Conservation (phyloP, 1,140 invertebrate genomes). For the Diabrotica virgifera region DNA sequence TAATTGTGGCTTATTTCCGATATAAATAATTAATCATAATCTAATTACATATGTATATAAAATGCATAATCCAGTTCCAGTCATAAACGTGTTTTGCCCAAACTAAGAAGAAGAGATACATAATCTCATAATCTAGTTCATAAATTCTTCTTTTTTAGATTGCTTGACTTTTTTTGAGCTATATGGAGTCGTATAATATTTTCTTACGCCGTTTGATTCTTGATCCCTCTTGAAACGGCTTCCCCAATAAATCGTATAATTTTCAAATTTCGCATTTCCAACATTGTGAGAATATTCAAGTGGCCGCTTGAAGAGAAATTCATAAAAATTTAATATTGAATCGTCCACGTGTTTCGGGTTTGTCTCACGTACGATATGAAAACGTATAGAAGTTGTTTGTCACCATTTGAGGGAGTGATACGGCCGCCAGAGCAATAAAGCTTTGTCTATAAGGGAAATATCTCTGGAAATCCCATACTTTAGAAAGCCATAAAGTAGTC, state of each 20-base stretch:
- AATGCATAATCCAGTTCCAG: too few species aligned
- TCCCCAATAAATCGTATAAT: background rate
- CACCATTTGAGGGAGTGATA: slow-evolving; percentile 42
- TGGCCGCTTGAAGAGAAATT: background rate
- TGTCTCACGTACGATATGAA: slow-evolving; percentile 31
- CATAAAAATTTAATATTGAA: slow-evolving; percentile 6
- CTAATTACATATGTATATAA: too few species aligned
- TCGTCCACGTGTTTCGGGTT: slow-evolving; percentile 4
- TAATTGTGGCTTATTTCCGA: too few species aligned
- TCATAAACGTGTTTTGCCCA: too few species aligned
- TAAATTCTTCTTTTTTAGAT: too few species aligned
- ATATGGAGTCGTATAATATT: too few species aligned
- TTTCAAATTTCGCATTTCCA: background rate
- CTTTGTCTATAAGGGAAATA: slow-evolving; percentile 44
- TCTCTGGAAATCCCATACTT: slow-evolving; percentile 45
- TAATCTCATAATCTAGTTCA: too few species aligned
- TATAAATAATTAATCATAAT: too few species aligned
- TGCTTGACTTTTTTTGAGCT: too few species aligned
- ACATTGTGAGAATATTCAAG: background rate
- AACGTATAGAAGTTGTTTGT: slow-evolving; percentile 39
- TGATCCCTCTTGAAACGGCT: too few species aligned
- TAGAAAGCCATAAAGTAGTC: slow-evolving; percentile 44
- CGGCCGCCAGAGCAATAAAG: slow-evolving; percentile 40
- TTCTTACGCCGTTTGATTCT: too few species aligned
- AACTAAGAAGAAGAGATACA: too few species aligned